phyloP scores from a whole-genome alignment of 2,888 invertebrate genomes.

The Hypercompe scribonia region DNA sequence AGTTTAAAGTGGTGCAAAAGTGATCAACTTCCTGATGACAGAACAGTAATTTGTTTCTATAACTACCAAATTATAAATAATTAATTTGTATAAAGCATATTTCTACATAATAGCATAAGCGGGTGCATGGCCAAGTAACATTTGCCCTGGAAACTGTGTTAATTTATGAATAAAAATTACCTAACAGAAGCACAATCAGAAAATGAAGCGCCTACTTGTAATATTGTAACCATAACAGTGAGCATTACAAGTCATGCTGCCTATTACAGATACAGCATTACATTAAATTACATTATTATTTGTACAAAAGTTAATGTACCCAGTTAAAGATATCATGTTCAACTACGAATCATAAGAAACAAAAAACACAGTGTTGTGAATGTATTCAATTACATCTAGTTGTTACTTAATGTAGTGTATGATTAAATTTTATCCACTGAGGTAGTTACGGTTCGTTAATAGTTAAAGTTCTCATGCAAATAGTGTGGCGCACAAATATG shows the following conservation, averaged over 20 bases:
- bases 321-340: slow-evolving; percentile 37
- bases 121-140: slow-evolving; percentile 44
- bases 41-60: slow-evolving; percentile 22
- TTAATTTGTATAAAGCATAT: slow-evolving; percentile 39
- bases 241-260: slow-evolving; percentile 27
- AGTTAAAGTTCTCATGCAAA: slow-evolving; percentile 18
- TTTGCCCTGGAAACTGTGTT: slow-evolving; percentile 56
- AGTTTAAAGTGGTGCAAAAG: slow-evolving; percentile 29
- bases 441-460: slow-evolving; percentile 21
- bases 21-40: slow-evolving; percentile 35
- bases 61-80: slow-evolving; percentile 36
- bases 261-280: slow-evolving; percentile 9
- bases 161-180: slow-evolving; percentile 51
- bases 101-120: slow-evolving; percentile 38
- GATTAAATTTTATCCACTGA: slow-evolving; percentile 30
- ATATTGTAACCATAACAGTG: slow-evolving; percentile 44
- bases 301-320: slow-evolving; percentile 41
- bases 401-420: slow-evolving; percentile 41
- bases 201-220: slow-evolving; percentile 46
- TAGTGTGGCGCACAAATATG: background rate
- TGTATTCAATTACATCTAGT: slow-evolving; percentile 29
- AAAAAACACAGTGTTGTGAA: slow-evolving; percentile 34
- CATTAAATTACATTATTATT: slow-evolving; percentile 49
- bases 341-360: slow-evolving; percentile 33
- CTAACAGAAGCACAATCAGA: slow-evolving; percentile 38